Evolutionary conservation across 2,797 vertebrate species (phyloP), one percentile per base, ranked within the genome.

Genomic region (Siniperca scherzeri): DNA sequence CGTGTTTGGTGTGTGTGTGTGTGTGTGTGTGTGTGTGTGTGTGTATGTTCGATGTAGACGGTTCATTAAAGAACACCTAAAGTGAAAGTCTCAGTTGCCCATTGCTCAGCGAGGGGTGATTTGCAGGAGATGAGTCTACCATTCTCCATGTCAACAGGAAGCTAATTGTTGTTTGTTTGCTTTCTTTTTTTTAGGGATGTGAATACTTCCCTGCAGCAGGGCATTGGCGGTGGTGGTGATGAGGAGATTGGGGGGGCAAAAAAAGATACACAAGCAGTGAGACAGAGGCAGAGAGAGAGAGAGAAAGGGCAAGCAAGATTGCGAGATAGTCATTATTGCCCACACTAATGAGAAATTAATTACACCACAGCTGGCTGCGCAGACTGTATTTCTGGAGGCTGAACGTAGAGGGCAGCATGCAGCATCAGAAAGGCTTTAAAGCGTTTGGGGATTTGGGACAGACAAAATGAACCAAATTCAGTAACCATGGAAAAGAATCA

Each of bases 101-200:
- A 62, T 85, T 91, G 73, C 87, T 89, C 77, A 78, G 80, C 25
- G n/a, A 83, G 88, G 64, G 77, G 82, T 93, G 87, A 92, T 93
- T 90, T 91, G 78, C 82, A 84, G 61, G 80, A 91, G 88, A 93
- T 89, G 87, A 90, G 90, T 90, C 87, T 87, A 74, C 83, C 61
- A 77, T 88, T 89, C 80, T 85, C 81, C 66, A 44, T 91, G 87
- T 94, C 91, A 89, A 91, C 79, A 90, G 88, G 90, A 88, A 87
- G 88, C 86, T 95, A 95, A 95, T 95, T 93, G 91, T 90, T 93
- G 90, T 93, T 94, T 94, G 89, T 92, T 95, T 94, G 71, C 64
- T 62, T 76, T 70, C 40, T 66, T 80, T 72, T 82, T 88, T 74
- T 81, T 59, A 70, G 67, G 56, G 74, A 83, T 52, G 57, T 74